phyloP scores from a whole-genome alignment of 2,888 invertebrate species.

The Ornithoptera alexandrae region DNA sequence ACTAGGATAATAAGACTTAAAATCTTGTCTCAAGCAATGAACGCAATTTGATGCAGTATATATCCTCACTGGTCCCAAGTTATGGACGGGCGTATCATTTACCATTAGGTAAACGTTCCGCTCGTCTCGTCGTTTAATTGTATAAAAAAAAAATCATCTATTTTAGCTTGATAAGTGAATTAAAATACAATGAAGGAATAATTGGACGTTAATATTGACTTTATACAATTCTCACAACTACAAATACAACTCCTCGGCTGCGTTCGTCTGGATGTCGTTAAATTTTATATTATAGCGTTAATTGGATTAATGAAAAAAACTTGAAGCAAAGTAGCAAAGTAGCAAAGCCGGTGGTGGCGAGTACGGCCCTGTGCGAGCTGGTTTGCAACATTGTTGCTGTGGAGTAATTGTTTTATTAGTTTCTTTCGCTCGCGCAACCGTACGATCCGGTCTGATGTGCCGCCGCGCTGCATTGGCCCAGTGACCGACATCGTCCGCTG shows the following conservation, averaged over 20 bases:
- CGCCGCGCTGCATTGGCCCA: conserved; percentile 47
- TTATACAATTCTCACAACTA: background rate
- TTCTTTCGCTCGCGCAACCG: conserved; percentile 35
- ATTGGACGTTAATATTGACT: background rate
- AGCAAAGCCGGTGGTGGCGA: background rate
- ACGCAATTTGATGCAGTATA: no score
- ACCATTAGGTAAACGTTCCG: no score
- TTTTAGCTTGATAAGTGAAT: no score
- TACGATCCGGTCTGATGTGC: conserved; percentile 43
- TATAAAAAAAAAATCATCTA: no score
- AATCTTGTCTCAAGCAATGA: no score
- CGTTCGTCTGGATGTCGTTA: background rate
- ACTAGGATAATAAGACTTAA: no score
- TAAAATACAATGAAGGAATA: no score
- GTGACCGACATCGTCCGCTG: conserved; percentile 39
- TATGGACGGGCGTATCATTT: no score
- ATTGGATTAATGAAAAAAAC: background rate
- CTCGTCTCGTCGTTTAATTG: no score
- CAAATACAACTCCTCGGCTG: conserved; percentile 1
- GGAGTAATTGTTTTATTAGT: conserved; percentile 28
- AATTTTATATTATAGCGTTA: conserved; percentile 5
- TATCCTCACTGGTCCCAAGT: no score
- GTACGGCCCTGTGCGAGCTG: conserved; percentile 21
- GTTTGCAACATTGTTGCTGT: conserved; percentile 27
- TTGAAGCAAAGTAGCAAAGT: conserved; percentile 2